These are phyloP conservation scores for Drosophila crucigera DNA, from an alignment of 2,888 invertebrate species.

Conservation along the genomic window DNA sequence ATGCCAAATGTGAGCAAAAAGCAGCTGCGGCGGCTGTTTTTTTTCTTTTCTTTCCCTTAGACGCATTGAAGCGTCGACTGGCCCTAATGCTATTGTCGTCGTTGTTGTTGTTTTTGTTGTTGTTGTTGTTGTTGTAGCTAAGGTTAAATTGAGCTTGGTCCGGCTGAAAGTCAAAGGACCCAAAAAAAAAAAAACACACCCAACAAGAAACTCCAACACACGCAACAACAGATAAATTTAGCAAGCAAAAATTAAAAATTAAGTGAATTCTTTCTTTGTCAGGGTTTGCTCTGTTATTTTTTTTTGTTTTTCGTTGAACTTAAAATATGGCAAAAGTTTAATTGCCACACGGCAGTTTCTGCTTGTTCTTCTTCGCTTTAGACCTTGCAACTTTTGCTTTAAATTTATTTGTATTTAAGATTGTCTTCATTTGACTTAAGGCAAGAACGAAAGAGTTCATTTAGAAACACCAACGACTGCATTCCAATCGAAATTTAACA, in stretches of 20 bases:
- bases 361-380: not conserved
- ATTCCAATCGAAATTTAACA: not conserved
- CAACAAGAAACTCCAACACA: slow-evolving; percentile 6
- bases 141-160: slow-evolving; percentile 75
- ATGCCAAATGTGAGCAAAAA: slow-evolving; percentile 11
- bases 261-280: slow-evolving; percentile 54
- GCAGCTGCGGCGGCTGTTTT: slow-evolving; percentile 34
- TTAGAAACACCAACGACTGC: not conserved
- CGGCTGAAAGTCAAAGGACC: slow-evolving; percentile 49
- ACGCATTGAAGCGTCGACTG: slow-evolving; percentile 55
- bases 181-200: slow-evolving; percentile 16
- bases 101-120: slow-evolving; percentile 14
- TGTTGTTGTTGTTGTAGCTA: slow-evolving; percentile 33
- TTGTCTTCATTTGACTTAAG: not conserved
- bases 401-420: not conserved
- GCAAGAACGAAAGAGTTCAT: not conserved
- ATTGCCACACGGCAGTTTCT: slow-evolving; percentile 38
- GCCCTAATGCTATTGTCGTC: slow-evolving; percentile 2
- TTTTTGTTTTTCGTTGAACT: slow-evolving; percentile 3
- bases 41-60: slow-evolving; percentile 5
- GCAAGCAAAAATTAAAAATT: slow-evolving; percentile 67
- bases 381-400: not conserved
- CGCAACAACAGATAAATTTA: slow-evolving; percentile 29
- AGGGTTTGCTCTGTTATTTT: slow-evolving; percentile 6
- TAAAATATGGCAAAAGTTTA: slow-evolving; percentile 65